Base-by-base conservation (phyloP, 2,888 invertebrate genomes). In the Pecten maximus region DNA sequence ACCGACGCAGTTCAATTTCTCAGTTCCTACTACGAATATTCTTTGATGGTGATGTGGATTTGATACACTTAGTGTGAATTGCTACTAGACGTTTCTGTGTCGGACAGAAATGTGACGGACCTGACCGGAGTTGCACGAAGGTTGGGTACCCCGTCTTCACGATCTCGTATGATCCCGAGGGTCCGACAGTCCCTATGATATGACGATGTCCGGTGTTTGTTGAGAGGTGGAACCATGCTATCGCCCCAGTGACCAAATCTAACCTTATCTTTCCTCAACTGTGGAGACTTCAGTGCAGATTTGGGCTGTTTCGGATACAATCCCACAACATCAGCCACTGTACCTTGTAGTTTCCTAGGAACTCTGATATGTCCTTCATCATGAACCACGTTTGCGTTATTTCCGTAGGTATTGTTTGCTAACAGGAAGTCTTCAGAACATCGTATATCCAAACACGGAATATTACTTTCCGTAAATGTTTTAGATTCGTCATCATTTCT, bases 171-270 rank as follows among this genome's bases (percentile, higher is more conserved):
- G 16, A 74, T 74, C 10, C 74, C 74, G 74, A 74, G 74, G 74
- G 74, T 74, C 74, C 74, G 74, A 35, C 74, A 74, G 74, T 74
- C 74, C 35, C 74, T 28, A 74, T 74, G 74, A 35, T 74, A 74
- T 74, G 74, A 28, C 15, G 74, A 74, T 8, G 74, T 74, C 35
- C 35, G 74, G 19, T 74, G 74, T 74, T 74, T 74, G 74, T 74
- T 74, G 4, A 74, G 16, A 10, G 74, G 74, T 28, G 74, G 74
- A 12, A 74, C 74, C 28, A 74, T 74, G 28, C 74, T 74, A 23
- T 74, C 74, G 35, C 74, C 35, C 74, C 74, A 74, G 35, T 74
- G 74, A 35, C 74, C 74, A 74, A 74, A 74, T 6, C 35, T 28
- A 3, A 74, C 74, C 12, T 28, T 28, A 0, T 74, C 74, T 28